Percentiles rank a stretch among this genome's conserved stretches.
Evolutionary conservation across 1,140 invertebrate genomes (phyloP).

Genomic region (Amyelois transitella): DNA sequence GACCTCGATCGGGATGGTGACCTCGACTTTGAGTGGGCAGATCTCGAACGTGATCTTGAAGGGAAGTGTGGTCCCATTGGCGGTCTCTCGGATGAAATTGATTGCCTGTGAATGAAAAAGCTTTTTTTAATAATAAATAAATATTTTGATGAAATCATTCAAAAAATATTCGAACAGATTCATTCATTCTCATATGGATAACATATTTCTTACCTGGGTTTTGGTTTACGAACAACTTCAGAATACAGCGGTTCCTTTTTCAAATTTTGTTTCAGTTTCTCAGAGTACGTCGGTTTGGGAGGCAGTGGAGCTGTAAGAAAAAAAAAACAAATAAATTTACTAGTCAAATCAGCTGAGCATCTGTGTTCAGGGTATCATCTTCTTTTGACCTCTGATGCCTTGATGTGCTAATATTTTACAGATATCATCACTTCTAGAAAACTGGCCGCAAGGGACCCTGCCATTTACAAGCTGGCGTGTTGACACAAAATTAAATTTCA

Average conservation of each 20-base stretch:
- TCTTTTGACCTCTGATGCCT: too few species aligned
- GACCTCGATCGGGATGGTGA: not conserved
- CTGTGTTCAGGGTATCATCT: too few species aligned
- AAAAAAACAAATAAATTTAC: not conserved
- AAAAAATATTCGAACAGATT: too few species aligned
- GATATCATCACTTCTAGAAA: too few species aligned
- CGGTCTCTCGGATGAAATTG: slow-evolving; percentile 5
- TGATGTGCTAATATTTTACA: too few species aligned
- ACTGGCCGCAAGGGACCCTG: too few species aligned
- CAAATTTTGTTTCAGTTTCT: slow-evolving; percentile 77
- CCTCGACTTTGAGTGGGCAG: not conserved
- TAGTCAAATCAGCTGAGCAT: too few species aligned
- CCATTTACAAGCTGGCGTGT: too few species aligned
- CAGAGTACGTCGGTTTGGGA: slow-evolving; percentile 73
- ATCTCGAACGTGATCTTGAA: not conserved
- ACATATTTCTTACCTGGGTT: slow-evolving; percentile 23
- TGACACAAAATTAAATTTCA: too few species aligned
- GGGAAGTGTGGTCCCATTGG: slow-evolving; percentile 13
- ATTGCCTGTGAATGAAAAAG: slow-evolving; percentile 14
- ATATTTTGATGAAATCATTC: too few species aligned
- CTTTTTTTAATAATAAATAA: not conserved
- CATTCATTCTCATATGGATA: too few species aligned
- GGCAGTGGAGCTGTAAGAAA: slow-evolving; percentile 3
- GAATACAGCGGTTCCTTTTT: slow-evolving; percentile 51
- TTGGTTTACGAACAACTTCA: slow-evolving; percentile 46